Conservation (phyloP, 1,140 invertebrate genomes). For the Drosophila bocqueti region DNA sequence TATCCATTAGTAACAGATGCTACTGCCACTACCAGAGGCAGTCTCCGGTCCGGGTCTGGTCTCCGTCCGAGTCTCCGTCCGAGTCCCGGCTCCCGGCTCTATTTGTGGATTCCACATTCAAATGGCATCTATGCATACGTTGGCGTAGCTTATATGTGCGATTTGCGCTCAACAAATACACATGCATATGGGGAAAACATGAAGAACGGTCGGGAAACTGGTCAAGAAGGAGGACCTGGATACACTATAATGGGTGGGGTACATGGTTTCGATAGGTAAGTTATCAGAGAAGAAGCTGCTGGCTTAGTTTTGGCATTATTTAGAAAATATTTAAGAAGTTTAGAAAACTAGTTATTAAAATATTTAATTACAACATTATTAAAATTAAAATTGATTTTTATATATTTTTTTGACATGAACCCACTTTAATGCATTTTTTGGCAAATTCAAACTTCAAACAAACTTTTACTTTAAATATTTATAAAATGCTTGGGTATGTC, state of each 20-base stretch:
- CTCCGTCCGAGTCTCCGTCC: no score
- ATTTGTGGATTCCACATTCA: conserved; percentile 59
- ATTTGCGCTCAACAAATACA: conserved; percentile 35
- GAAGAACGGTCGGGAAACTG: conserved; percentile 4
- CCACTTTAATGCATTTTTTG: no score
- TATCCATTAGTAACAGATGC: conserved; percentile 81
- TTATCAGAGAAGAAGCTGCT: no score
- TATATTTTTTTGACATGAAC: no score
- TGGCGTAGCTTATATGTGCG: conserved; percentile 57
- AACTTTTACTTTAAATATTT: no score
- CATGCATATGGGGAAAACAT: conserved; percentile 32
- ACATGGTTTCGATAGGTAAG: background rate
- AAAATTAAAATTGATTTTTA: no score
- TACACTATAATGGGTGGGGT: background rate
- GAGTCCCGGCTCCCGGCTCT: conserved; percentile 1
- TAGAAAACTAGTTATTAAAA: no score
- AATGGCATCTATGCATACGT: conserved; percentile 69
- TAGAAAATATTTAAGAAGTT: no score
- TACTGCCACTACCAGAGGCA: conserved; percentile 66
- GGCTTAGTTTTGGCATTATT: background rate
- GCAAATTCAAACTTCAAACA: no score
- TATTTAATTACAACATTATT: no score
- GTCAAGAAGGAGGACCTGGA: background rate
- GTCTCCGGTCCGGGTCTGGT: background rate
- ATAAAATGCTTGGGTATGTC: background rate